A percentile compares a stretch with the other conserved stretches of the same genome.
Conservation (phyloP, 2,888 invertebrate genomes). For the Coleophora flavipennella region DNA sequence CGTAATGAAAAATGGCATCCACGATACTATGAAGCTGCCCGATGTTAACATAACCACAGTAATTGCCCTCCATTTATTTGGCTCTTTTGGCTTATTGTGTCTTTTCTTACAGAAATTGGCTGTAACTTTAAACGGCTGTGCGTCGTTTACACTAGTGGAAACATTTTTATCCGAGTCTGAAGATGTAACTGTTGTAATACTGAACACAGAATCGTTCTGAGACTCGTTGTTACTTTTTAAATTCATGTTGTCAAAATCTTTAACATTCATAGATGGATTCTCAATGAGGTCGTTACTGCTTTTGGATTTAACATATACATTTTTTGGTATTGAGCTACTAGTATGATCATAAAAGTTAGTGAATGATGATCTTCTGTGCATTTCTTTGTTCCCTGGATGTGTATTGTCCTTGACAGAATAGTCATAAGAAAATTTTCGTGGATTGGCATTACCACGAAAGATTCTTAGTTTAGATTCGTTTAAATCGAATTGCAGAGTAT, state of each 20-base stretch:
- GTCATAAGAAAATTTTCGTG: slow-evolving; percentile 13
- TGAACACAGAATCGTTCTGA: slow-evolving; percentile 35
- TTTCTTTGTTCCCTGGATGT: slow-evolving; percentile 15
- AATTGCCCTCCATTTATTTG: slow-evolving; percentile 74
- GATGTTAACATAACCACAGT: slow-evolving; percentile 75
- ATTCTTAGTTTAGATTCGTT: slow-evolving; percentile 40
- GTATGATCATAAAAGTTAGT: slow-evolving; percentile 20
- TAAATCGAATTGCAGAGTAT: slow-evolving; percentile 16
- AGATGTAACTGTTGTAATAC: slow-evolving; percentile 39
- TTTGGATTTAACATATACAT: slow-evolving; percentile 28
- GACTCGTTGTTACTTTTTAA: slow-evolving; percentile 15
- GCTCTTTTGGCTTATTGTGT: slow-evolving; percentile 33
- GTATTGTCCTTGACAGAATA: slow-evolving; percentile 23
- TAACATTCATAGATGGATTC: slow-evolving; percentile 14
- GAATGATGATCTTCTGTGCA: slow-evolving; percentile 47
- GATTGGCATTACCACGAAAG: slow-evolving; percentile 32
- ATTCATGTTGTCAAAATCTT: slow-evolving; percentile 15
- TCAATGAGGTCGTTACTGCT: slow-evolving; percentile 38
- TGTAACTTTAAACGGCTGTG: not conserved
- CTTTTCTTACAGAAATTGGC: slow-evolving; percentile 1
- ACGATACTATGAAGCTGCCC: slow-evolving; percentile 73
- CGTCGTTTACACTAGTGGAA: slow-evolving; percentile 14
- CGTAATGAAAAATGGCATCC: slow-evolving; percentile 76
- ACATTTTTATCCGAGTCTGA: slow-evolving; percentile 22
- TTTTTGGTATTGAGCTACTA: slow-evolving; percentile 8